Conservation (phyloP, 2,888 invertebrate genomes). For the Eueremaeus valkanovi region DNA sequence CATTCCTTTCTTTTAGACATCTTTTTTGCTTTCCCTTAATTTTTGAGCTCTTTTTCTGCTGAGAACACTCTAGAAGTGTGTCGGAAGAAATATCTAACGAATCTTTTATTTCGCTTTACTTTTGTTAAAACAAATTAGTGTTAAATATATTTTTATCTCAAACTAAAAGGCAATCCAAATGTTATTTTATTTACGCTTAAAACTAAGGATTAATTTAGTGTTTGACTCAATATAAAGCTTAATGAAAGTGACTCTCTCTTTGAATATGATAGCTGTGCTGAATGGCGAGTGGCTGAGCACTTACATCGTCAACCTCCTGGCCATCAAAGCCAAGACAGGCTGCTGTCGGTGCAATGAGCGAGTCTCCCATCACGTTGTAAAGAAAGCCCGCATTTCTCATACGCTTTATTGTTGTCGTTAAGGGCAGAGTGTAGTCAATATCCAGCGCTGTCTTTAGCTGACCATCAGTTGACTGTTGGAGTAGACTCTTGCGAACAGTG, state of each 20-base stretch:
- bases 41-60: too few species aligned
- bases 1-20: too few species aligned
- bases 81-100: background rate
- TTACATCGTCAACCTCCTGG: slow-evolving; percentile 22
- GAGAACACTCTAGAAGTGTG: background rate
- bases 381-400: slow-evolving; percentile 65
- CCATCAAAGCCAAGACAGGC: slow-evolving; percentile 31
- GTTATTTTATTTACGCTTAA: background rate
- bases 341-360: background rate
- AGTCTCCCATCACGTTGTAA: slow-evolving; percentile 22
- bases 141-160: background rate
- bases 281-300: background rate
- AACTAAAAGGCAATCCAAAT: too few species aligned
- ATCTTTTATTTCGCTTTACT: background rate
- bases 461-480: slow-evolving; percentile 13
- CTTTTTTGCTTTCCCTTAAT: too few species aligned
- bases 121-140: background rate
- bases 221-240: background rate
- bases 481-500: background rate
- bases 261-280: background rate
- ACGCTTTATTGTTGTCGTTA: slow-evolving; percentile 80
- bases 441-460: slow-evolving; percentile 52
- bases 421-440: slow-evolving; percentile 78
- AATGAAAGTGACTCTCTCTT: background rate
- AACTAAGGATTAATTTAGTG: background rate